Base-by-base conservation (phyloP, 2,113 vertebrate species). In the Paracanthobrama guichenoti region DNA sequence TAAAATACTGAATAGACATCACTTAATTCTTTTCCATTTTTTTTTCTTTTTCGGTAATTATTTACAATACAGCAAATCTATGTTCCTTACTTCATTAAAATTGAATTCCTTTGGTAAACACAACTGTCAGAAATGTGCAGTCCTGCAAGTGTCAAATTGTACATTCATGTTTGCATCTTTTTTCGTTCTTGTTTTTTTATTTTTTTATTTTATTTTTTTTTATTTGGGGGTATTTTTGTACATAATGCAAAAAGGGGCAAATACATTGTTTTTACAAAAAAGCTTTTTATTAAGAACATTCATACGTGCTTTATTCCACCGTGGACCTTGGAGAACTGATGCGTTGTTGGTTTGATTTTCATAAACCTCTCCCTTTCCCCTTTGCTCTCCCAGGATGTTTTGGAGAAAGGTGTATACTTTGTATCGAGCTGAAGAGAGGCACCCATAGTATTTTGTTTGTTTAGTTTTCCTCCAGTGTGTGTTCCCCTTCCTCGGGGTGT, bases 51-150 rank as follows among this genome's bases (percentile, higher is more conserved):
- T 90, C 35, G 55, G 64, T 42, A 24, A 14, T 89, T 92, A 93
- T 94, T 86, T 93, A 94, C 93, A 94, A 91, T 93, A 95, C 94
- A 94, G 94, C 93, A 94, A 93, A 92, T 92, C 91, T 92, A 90
- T 91, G 89, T 88, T 84, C 87, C 88, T 88, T 91, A 92, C 90
- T 92, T 91, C 87, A 94, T 93, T 92, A 88, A 89, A 93, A 93
- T 91, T 92, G 92, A 90, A 92, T 92, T 94, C 92, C 94, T 95
- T 95, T 94, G 94, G 94, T 94, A 94, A 94, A 95, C 93, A 91
- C 91, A 94, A 94, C 93, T 91, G 92, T 94, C 93, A 91, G 89
- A 94, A 88, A 93, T 92, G 92, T 93, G 92, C 94, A 93, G 93
- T 94, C 92, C 93, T 93, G 92, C 92, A 93, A 91, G 89, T 90